Percentiles rank a stretch among this genome's conserved stretches.
These are phyloP conservation scores for Drosophila repletoides DNA, from an alignment of 1,140 invertebrate genomes.

Conservation along the genomic window DNA sequence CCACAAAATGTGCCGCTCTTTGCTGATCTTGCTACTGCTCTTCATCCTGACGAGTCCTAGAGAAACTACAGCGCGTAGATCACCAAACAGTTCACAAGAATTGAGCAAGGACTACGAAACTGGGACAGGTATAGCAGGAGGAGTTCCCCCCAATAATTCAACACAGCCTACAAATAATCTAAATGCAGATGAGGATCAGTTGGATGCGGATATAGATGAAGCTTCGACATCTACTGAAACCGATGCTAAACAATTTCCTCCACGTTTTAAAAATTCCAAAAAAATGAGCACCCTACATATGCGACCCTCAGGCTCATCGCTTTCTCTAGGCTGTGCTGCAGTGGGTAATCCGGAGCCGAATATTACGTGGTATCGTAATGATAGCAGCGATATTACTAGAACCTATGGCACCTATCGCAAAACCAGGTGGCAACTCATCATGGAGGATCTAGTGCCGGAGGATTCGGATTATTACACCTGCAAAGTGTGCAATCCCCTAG, in stretches of 20 bases:
- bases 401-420: constrained; percentile 81
- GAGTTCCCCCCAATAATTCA: not conserved
- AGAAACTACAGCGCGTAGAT: constrained; percentile 26
- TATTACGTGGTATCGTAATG: constrained; percentile 91
- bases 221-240: constrained; percentile 7
- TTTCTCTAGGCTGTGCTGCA: constrained; percentile 86
- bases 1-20: constrained; percentile 19
- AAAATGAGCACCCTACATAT: constrained; percentile 83
- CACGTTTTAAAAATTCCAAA: constrained; percentile 53
- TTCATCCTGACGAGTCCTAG: not conserved
- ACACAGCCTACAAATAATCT: not conserved
- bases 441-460: constrained; percentile 89
- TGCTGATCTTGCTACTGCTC: constrained; percentile 21
- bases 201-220: constrained; percentile 43
- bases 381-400: constrained; percentile 85
- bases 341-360: constrained; percentile 89
- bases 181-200: constrained; percentile 8
- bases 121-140: too few species aligned
- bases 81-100: constrained; percentile 49
- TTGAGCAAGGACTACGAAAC: constrained; percentile 74
- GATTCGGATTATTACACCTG: constrained; percentile 95
- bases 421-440: constrained; percentile 86
- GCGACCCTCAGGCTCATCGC: constrained; percentile 86
- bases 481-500: constrained; percentile 89
- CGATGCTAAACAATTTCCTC: constrained; percentile 15